Percentiles rank a stretch among this genome's conserved stretches.
Conservation (phyloP, 2,888 invertebrate genomes). For the Torymus auratus region DNA sequence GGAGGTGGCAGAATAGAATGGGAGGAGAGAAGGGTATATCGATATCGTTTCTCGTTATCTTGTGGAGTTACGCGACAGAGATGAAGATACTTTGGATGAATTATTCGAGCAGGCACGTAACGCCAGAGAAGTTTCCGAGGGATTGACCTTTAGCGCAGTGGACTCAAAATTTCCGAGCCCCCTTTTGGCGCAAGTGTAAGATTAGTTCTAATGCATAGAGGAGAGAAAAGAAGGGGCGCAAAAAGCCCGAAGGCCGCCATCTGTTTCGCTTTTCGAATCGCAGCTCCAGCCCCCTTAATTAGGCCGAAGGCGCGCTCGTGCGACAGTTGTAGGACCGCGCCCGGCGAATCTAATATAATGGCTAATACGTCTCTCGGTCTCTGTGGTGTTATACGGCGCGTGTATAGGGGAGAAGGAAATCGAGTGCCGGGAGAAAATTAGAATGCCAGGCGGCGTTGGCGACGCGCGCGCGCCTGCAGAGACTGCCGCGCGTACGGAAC, state of each 20-base stretch:
- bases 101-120: constrained; percentile 23
- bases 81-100: constrained; percentile 16
- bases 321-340: constrained; percentile 69
- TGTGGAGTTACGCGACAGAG: background rate
- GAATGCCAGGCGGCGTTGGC: constrained; percentile 19
- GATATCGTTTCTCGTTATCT: constrained; percentile 49
- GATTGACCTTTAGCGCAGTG: constrained; percentile 39
- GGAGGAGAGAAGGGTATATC: constrained; percentile 15
- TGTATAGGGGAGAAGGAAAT: background rate
- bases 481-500: background rate
- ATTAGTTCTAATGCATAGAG: constrained; percentile 19
- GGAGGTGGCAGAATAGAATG: background rate
- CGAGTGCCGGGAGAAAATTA: constrained; percentile 39
- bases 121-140: background rate
- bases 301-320: constrained; percentile 62
- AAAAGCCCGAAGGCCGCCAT: constrained; percentile 73
- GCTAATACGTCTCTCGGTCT: constrained; percentile 44
- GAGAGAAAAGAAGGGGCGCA: constrained; percentile 56
- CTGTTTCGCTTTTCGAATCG: constrained; percentile 67
- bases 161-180: constrained; percentile 41
- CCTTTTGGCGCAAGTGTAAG: background rate
- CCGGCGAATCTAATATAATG: constrained; percentile 73
- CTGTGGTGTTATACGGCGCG: background rate
- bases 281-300: constrained; percentile 68
- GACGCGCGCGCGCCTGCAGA: background rate